These are phyloP conservation scores for Egretta garzetta DNA, from an alignment of 2,113 vertebrate species.

Conservation along the genomic window DNA sequence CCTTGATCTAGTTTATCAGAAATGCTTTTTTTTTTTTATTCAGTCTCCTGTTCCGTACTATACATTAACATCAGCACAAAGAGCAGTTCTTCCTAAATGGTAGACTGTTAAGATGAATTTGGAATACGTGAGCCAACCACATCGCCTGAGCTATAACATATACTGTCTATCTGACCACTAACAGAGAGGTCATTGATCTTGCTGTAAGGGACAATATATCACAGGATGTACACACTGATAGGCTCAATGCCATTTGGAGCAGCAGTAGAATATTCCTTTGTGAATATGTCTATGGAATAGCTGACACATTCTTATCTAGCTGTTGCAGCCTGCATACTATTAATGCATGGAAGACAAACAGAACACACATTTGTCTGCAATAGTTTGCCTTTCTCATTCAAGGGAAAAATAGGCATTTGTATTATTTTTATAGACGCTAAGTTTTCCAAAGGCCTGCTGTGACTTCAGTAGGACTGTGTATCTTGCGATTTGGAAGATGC, in stretches of 20 bases:
- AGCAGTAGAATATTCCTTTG: conserved; percentile 27
- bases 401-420: not conserved
- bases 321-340: conserved; percentile 36
- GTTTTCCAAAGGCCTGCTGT: not conserved
- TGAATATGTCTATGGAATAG: conserved; percentile 18
- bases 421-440: not conserved
- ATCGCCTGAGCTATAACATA: not conserved
- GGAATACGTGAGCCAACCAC: not conserved
- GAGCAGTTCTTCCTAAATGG: not conserved
- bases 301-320: conserved; percentile 55
- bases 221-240: conserved; percentile 27
- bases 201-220: conserved; percentile 52
- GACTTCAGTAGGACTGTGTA: rapidly evolving
- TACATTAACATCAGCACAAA: not conserved
- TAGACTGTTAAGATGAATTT: not conserved
- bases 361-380: not conserved
- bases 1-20: not conserved
- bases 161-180: conserved; percentile 21
- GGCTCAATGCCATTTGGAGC: conserved; percentile 29
- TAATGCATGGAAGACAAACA: conserved; percentile 1
- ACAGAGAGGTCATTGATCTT: conserved; percentile 46
- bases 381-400: not conserved
- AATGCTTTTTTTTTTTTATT: not conserved
- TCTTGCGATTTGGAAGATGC: not conserved
- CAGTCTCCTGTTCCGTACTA: not conserved